Conservation (phyloP, 2,113 vertebrate species). For the Sciurus niger region DNA sequence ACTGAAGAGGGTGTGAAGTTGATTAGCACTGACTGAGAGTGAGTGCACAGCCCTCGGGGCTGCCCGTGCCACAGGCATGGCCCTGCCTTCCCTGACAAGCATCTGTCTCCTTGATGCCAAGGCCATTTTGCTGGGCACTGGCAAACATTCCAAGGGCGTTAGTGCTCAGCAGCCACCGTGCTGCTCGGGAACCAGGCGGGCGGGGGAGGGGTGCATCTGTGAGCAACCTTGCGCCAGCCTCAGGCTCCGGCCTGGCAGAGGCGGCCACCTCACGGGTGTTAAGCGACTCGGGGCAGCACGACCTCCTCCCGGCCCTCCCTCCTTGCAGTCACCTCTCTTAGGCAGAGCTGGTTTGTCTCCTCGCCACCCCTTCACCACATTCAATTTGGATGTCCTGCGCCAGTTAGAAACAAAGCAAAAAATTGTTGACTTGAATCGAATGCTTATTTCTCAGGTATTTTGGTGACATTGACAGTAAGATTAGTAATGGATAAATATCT, state of each 20-base stretch:
- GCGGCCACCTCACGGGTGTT: slow-evolving; percentile 46
- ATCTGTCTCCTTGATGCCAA: slow-evolving; percentile 86
- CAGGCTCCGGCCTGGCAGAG: slow-evolving; percentile 58
- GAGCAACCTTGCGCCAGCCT: slow-evolving; percentile 75
- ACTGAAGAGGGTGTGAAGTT: slow-evolving; percentile 85
- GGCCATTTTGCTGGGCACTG: slow-evolving; percentile 75
- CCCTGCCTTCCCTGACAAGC: slow-evolving; percentile 81
- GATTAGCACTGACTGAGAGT: slow-evolving; percentile 86
- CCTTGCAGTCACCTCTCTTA: neutral
- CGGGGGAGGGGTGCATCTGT: slow-evolving; percentile 7
- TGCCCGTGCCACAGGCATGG: slow-evolving; percentile 68
- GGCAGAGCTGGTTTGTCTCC: neutral
- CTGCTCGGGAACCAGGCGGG: slow-evolving; percentile 53
- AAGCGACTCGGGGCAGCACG: slow-evolving; percentile 44
- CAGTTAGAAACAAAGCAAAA: slow-evolving; percentile 32
- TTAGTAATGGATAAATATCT: slow-evolving; percentile 30
- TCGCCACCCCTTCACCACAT: neutral
- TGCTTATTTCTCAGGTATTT: slow-evolving; percentile 55
- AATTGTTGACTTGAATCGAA: slow-evolving; percentile 58
- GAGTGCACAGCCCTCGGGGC: slow-evolving; percentile 77
- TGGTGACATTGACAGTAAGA: slow-evolving; percentile 41
- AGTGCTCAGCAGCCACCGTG: slow-evolving; percentile 64
- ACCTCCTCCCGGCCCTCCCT: slow-evolving; percentile 48
- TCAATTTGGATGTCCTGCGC: neutral
- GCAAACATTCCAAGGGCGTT: slow-evolving; percentile 72